Base-by-base conservation (phyloP, 2,888 invertebrate species). In the Lepidocyrtinus sp. region DNA sequence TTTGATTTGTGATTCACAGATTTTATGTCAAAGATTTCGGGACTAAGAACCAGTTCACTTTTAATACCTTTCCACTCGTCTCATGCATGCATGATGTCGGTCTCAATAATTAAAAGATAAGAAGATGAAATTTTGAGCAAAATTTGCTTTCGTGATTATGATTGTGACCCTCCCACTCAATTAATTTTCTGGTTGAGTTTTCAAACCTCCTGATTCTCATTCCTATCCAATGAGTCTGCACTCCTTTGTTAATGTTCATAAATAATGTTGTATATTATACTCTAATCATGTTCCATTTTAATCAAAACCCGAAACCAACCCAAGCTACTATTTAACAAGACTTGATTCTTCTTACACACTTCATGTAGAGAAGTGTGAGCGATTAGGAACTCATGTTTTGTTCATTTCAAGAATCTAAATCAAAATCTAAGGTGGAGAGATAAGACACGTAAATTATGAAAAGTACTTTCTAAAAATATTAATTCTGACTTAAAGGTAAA, bases 71-170 rank as follows among this genome's bases (percentile, higher is more conserved):
- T 59, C 59, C 50, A 21, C 12, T 72, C 62, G 15, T 50, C 36
- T 72, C 64, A 45, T 72, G 26, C 63, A 63, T 72, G 22, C 65
- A 26, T 65, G 73, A 73, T 55, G 73, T 73, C 73, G 73, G 73
- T 65, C 2, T 71, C 21, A 62, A 71, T 71, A 71, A 62, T 71
- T 21, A 27, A 62, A 71, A 71, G 62, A 45, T 71, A 55, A 50
- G 17, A 62, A 22, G 71, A 71, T 62, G 71, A 71, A 50, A 62
- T 45, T 71, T 71, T 71, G 45, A 61, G 22, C 9, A 21, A 59
- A 59, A 59, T 59, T 59, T 71, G 62, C 22, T 62, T 26, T 36
- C 17, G n/a, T 15, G 59, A 59, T 12, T 59, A 1, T 15, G 59
- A 59, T 12, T 59, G 1, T 22, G 62, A 62, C 61, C 71, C 71